A percentile compares a stretch with the other conserved stretches of the same genome.
phyloP scores from a whole-genome alignment of 92 coral and sea anemone genomes.

The Nematostella vectensis region DNA sequence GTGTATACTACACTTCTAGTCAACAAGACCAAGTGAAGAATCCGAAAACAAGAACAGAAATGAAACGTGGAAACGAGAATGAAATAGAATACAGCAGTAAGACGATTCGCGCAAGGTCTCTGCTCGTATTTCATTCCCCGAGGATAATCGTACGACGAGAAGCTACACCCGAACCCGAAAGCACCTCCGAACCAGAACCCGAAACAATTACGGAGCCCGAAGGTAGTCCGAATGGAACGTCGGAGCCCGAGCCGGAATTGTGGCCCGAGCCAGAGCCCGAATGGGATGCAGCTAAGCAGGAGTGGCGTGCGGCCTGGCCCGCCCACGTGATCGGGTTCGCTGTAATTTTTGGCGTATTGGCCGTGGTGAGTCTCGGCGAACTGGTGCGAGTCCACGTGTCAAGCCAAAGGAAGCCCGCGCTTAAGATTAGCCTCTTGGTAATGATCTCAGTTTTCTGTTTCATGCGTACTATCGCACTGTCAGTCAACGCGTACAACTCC shows the following conservation, averaged over 20 bases:
- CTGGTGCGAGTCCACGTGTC: conserved; percentile 38
- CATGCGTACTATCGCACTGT: conserved; percentile 66
- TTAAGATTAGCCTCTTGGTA: conserved; percentile 55
- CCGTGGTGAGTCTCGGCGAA: conserved; percentile 47
- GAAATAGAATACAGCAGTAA: no score
- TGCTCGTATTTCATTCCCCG: no score
- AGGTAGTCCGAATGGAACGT: conserved; percentile 11
- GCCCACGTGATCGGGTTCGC: conserved; percentile 77
- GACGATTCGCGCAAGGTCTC: no score
- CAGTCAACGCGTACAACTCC: conserved; percentile 72
- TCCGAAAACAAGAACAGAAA: no score
- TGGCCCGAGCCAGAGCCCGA: conserved; percentile 99
- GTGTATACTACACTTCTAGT: no score
- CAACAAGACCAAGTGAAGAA: no score
- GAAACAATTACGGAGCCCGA: conserved; percentile 24
- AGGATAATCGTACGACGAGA: no score
- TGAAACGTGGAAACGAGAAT: no score
- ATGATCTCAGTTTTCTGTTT: conserved; percentile 54
- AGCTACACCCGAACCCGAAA: conserved; percentile 33
- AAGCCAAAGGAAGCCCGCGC: conserved; percentile 41
- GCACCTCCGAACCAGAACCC: conserved; percentile 27
- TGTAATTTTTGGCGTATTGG: conserved; percentile 7
- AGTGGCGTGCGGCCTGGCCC: conserved; percentile 92
- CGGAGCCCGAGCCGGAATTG: conserved; percentile 58
- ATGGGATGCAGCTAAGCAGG: conserved; percentile 58